These are phyloP conservation scores for Leucophenga varia DNA, from an alignment of 1,140 invertebrate genomes.

Conservation along the genomic window DNA sequence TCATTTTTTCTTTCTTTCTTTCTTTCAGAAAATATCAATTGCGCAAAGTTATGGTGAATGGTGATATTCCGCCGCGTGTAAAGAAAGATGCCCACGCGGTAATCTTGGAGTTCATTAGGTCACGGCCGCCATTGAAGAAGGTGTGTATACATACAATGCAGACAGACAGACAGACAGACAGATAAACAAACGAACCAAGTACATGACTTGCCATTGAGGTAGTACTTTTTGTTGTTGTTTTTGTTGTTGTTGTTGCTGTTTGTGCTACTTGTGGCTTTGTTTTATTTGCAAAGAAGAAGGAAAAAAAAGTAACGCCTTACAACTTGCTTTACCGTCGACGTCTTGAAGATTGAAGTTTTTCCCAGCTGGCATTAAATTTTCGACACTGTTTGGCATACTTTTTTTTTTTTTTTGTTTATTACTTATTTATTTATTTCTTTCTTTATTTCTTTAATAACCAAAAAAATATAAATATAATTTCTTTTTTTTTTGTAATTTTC, in stretches of 20 bases:
- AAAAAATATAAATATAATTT: too few relatives aligned
- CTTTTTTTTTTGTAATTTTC: background rate
- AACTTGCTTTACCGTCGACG: background rate
- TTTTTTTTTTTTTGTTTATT: too few relatives aligned
- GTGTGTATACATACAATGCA: slow-evolving; percentile 60
- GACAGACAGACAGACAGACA: background rate
- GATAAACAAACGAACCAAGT: slow-evolving; percentile 11
- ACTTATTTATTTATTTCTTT: too few relatives aligned
- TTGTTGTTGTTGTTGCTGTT: slow-evolving; percentile 11
- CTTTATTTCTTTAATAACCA: too few relatives aligned
- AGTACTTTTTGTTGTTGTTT: background rate
- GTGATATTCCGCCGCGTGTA: slow-evolving; percentile 77
- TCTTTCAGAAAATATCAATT: slow-evolving; percentile 68
- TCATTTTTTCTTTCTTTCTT: slow-evolving; percentile 20
- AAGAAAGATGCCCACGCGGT: slow-evolving; percentile 93
- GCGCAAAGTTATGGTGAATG: slow-evolving; percentile 79
- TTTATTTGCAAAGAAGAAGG: too few relatives aligned
- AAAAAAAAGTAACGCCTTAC: too few relatives aligned
- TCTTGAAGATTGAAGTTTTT: slow-evolving; percentile 1
- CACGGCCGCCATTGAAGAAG: slow-evolving; percentile 89
- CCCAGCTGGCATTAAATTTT: background rate
- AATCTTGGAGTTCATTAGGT: slow-evolving; percentile 95
- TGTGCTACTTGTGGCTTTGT: slow-evolving; percentile 1
- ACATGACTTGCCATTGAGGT: too few relatives aligned
- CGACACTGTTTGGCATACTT: too few relatives aligned